Conservation (phyloP, 2,113 vertebrate genomes). For the Oreotrochilus melanogaster region DNA sequence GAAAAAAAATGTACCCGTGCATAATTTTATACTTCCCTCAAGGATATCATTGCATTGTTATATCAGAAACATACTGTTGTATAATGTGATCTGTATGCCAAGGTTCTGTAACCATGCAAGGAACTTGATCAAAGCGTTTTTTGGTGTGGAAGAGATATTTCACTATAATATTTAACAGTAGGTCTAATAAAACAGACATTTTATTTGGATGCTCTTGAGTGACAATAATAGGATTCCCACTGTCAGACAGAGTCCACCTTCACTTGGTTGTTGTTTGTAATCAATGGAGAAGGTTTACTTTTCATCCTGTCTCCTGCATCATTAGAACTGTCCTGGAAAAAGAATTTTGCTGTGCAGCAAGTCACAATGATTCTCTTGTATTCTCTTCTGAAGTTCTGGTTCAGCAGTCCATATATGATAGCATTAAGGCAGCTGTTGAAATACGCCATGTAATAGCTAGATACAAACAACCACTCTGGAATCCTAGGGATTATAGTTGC, state of each 20-base stretch:
- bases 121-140: constrained; percentile 44
- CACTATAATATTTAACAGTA: not conserved
- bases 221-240: not conserved
- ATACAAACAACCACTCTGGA: constrained; percentile 96
- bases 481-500: constrained; percentile 84
- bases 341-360: constrained; percentile 87
- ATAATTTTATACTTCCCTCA: not conserved
- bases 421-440: constrained; percentile 99
- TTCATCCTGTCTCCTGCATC: constrained; percentile 86
- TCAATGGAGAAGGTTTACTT: constrained; percentile 89
- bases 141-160: not conserved
- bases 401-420: constrained; percentile 94
- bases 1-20: not conserved
- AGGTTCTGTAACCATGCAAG: constrained; percentile 4
- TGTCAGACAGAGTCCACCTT: constrained; percentile 92
- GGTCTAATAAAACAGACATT: not conserved
- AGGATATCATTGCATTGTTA: not conserved
- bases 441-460: constrained; percentile 97
- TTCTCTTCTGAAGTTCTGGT: constrained; percentile 96
- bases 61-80: not conserved
- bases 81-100: not conserved
- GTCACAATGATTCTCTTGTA: constrained; percentile 92
- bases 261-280: constrained; percentile 90
- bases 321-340: constrained; percentile 91
- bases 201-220: constrained; percentile 6